Percentiles rank a stretch among this genome's conserved stretches.
Evolutionary conservation across 1,140 invertebrate species (phyloP).

Genomic region (Asobara japonica): DNA sequence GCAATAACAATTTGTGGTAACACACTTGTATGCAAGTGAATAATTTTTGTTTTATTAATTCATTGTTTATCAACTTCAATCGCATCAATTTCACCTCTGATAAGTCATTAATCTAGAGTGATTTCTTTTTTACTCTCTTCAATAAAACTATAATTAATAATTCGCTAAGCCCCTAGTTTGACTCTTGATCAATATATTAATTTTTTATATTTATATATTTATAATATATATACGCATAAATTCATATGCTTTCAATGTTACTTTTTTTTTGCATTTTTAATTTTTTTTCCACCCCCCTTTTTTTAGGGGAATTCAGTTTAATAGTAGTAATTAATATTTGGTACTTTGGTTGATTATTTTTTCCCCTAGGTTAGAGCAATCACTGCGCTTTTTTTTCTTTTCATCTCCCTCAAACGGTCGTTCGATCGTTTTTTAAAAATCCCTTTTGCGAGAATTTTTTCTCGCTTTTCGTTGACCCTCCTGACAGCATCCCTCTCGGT

Average conservation of each 20-base stretch:
- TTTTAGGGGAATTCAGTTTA: conserved; percentile 24
- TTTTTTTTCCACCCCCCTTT: conserved; percentile 4
- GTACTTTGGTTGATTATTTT: conserved; percentile 57
- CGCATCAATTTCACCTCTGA: not conserved
- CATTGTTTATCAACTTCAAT: not conserved
- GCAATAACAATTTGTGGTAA: not conserved
- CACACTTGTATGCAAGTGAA: not conserved
- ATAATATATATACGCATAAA: conserved; percentile 42
- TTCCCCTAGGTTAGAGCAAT: not conserved
- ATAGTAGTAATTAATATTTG: conserved; percentile 41
- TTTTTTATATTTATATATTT: conserved; percentile 46
- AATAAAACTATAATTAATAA: conserved; percentile 12
- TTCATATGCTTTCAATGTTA: conserved; percentile 29
- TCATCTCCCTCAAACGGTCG: not conserved
- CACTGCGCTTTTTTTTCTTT: not conserved
- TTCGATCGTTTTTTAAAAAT: conserved; percentile 4
- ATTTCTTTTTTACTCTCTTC: not conserved
- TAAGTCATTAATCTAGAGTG: not conserved
- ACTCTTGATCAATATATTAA: conserved; percentile 29
- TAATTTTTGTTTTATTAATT: not conserved
- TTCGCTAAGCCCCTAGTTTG: conserved; percentile 23
- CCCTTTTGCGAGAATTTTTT: not conserved
- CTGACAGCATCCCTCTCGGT: not conserved
- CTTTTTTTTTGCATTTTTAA: conserved; percentile 16
- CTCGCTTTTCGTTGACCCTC: not conserved